Evolutionary conservation across 2,888 invertebrate species (phyloP).

Genomic region (Norana najaformis): DNA sequence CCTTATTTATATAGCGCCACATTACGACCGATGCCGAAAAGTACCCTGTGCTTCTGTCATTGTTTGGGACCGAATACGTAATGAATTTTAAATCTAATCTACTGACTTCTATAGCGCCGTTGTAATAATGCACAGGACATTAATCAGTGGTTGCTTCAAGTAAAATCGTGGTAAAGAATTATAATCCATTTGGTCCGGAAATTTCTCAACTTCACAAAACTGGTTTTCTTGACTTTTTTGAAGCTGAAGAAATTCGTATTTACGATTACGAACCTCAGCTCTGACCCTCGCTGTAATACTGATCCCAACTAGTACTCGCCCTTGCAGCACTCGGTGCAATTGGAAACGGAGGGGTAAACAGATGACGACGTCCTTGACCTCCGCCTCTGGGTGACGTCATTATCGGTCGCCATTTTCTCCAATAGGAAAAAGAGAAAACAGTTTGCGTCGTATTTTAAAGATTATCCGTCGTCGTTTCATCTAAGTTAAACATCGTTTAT

Average conservation of each 20-base stretch:
- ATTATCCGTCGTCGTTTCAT: constrained; percentile 13
- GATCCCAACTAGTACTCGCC: not conserved
- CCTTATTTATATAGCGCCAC: no score
- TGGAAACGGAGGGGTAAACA: not conserved
- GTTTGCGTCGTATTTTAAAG: not conserved
- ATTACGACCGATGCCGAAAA: no score
- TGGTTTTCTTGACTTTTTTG: not conserved
- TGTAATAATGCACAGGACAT: no score
- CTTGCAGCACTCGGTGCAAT: not conserved
- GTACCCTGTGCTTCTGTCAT: no score
- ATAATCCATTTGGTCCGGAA: no score
- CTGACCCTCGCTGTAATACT: not conserved
- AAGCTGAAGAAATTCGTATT: not conserved
- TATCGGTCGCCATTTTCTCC: constrained; percentile 3
- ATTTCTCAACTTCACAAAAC: no score
- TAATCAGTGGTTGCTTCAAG: no score
- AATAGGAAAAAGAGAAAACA: constrained; percentile 17
- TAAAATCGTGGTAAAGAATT: no score
- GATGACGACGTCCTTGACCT: not conserved
- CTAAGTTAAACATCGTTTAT: constrained; percentile 13
- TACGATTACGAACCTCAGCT: not conserved
- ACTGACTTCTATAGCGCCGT: no score
- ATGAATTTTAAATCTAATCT: no score
- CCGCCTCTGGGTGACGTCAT: constrained; percentile 1
- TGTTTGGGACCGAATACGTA: no score